phyloP scores from a whole-genome alignment of 2,888 invertebrate species.

The Craniophora ligustri region DNA sequence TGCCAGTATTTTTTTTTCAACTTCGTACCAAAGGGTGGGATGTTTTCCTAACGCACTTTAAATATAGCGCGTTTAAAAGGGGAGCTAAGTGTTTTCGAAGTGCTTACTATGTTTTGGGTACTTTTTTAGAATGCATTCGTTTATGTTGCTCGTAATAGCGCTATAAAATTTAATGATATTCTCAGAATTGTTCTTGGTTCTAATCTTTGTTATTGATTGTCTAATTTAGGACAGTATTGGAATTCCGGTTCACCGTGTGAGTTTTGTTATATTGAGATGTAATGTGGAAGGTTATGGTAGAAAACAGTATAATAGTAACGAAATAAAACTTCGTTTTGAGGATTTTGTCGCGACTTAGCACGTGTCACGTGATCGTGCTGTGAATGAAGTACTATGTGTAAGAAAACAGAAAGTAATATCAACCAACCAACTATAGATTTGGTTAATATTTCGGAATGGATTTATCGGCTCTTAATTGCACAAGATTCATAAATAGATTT shows the following conservation, averaged over 20 bases:
- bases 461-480: too few species aligned
- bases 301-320: too few species aligned
- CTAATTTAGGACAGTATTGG: not conserved
- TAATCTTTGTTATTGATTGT: constrained; percentile 13
- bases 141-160: constrained; percentile 43
- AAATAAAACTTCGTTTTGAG: too few species aligned
- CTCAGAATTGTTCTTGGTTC: constrained; percentile 22
- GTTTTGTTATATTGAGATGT: not conserved
- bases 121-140: constrained; percentile 46
- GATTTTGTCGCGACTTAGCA: too few species aligned
- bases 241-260: not conserved
- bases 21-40: constrained; percentile 62
- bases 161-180: constrained; percentile 56
- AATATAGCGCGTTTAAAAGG: constrained; percentile 69
- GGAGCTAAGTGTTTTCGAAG: constrained; percentile 70
- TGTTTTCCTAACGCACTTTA: constrained; percentile 76
- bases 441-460: too few species aligned
- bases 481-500: too few species aligned
- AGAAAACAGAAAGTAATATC: too few species aligned
- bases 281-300: constrained; percentile 4
- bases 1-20: constrained; percentile 39
- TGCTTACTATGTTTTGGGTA: constrained; percentile 58
- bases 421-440: too few species aligned
- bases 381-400: too few species aligned
- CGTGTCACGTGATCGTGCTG: too few species aligned